Evolutionary conservation across 2,113 vertebrate genomes (phyloP).

Genomic region (Alouatta palliata): DNA sequence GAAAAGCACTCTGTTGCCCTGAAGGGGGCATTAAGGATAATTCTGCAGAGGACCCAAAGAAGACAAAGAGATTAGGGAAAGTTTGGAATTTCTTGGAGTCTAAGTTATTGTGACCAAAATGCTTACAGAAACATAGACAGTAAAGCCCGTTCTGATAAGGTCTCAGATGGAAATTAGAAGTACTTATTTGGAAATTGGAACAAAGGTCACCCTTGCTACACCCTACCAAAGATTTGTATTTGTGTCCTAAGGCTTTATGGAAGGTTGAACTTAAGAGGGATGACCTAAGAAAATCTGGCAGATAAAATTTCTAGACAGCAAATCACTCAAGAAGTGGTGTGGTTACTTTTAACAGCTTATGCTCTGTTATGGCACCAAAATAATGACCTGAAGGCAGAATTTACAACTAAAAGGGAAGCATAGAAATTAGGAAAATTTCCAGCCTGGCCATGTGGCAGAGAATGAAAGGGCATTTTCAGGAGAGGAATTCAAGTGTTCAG

Average conservation of each 20-base stretch:
- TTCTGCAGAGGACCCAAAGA: neutral
- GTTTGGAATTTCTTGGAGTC: neutral
- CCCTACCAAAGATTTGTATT: neutral
- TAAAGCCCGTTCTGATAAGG: neutral
- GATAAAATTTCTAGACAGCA: neutral
- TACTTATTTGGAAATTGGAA: neutral
- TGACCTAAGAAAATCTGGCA: neutral
- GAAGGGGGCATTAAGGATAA: neutral
- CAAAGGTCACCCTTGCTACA: neutral
- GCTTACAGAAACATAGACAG: neutral
- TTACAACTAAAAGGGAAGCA: neutral
- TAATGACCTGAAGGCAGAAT: neutral
- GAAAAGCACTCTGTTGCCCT: neutral
- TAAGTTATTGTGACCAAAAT: neutral
- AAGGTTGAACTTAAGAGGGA: neutral
- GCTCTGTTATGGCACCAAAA: neutral
- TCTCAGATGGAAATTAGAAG: neutral
- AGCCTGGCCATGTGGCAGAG: neutral
- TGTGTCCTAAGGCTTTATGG: neutral
- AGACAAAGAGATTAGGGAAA: neutral
- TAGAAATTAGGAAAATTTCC: neutral
- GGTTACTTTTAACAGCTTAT: neutral
- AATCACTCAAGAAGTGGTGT: neutral
- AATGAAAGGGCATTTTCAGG: neutral
- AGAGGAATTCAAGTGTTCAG: neutral